Evolutionary conservation across 2,888 invertebrate species (phyloP).

Genomic region (Griposia aprilina): DNA sequence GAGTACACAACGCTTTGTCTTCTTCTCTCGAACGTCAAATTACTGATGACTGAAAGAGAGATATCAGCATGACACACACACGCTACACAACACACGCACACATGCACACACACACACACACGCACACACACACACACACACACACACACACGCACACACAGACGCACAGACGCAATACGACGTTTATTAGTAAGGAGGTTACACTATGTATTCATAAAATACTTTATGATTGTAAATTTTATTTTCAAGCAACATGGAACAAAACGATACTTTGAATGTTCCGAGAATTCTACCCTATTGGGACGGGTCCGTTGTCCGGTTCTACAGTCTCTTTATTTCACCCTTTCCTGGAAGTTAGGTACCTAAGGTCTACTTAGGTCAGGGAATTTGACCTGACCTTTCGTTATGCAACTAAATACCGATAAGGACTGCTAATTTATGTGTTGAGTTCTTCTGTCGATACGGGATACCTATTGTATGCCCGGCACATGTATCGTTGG

Average conservation of each 20-base stretch:
- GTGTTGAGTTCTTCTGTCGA: neutral
- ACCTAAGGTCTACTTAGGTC: neutral
- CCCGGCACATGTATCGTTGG: neutral
- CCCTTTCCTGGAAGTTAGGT: neutral
- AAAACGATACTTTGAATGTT: neutral
- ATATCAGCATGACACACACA: too few species aligned
- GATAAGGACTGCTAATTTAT: neutral
- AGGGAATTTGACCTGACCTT: neutral
- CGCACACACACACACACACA: too few species aligned
- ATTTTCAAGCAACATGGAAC: slow-evolving; percentile 2
- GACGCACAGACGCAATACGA: too few species aligned
- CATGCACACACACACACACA: too few species aligned
- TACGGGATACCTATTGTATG: neutral
- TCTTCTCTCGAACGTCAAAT: too few species aligned
- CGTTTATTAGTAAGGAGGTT: too few species aligned
- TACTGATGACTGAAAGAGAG: too few species aligned
- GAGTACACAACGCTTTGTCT: too few species aligned
- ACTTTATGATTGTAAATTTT: neutral
- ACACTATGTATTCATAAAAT: too few species aligned
- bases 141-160: too few species aligned
- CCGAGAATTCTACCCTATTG: too few species aligned
- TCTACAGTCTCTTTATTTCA: neutral
- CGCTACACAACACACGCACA: too few species aligned
- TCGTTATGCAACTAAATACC: neutral
- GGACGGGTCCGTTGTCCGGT: neutral